phyloP scores from a whole-genome alignment of 2,113 vertebrate genomes.

The Phrynocephalus versicolor region DNA sequence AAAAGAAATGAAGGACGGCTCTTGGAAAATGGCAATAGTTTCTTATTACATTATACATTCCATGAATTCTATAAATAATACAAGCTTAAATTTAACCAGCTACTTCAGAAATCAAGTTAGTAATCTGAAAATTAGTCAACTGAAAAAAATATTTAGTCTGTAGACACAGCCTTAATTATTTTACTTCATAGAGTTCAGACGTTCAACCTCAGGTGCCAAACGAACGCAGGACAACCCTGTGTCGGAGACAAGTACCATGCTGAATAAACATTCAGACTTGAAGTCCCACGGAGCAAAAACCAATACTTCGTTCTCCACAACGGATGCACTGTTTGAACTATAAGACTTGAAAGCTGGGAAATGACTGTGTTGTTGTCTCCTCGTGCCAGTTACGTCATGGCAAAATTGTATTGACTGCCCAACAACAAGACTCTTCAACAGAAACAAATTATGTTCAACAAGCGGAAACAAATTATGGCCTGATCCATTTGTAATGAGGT shows the following conservation, averaged over 20 bases:
- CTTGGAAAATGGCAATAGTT: not conserved
- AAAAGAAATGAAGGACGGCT: not conserved
- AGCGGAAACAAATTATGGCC: conserved; percentile 57
- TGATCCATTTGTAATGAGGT: conserved; percentile 66
- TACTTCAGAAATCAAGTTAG: not conserved
- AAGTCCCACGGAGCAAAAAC: not conserved
- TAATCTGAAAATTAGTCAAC: not conserved
- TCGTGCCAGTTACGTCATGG: conserved; percentile 42
- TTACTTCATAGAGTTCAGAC: not conserved
- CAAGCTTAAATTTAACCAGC: not conserved
- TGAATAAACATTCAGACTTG: not conserved
- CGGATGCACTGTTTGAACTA: not conserved
- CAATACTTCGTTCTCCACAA: not conserved
- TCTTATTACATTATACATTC: not conserved
- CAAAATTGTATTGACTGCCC: conserved; percentile 50
- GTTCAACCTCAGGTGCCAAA: not conserved
- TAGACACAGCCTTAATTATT: not conserved
- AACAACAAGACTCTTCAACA: conserved; percentile 56
- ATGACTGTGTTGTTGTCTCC: conserved; percentile 28
- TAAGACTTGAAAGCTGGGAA: conserved; percentile 42
- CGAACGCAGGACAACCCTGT: not conserved
- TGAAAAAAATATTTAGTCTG: not conserved
- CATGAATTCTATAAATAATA: too few relatives aligned
- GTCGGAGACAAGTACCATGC: not conserved
- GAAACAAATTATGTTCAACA: conserved; percentile 47